Conservation (phyloP, 1,140 invertebrate genomes). For the Macrobrachium rosenbergii region DNA sequence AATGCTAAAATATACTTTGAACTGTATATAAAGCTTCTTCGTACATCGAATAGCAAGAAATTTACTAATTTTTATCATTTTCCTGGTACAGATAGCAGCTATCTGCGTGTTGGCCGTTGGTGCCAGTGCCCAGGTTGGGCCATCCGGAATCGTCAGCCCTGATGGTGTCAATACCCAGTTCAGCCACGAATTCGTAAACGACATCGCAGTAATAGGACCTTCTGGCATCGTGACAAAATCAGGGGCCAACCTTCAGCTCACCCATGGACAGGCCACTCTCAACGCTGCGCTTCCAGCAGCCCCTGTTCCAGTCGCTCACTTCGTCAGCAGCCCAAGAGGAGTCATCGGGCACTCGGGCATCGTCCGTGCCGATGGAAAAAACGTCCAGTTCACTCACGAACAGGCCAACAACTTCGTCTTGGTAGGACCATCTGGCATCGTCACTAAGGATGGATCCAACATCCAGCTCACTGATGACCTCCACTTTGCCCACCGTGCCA, state of each 20-base stretch:
- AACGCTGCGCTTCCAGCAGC: not conserved
- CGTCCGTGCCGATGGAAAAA: no score
- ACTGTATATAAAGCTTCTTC: no score
- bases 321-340: no score
- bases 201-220: not conserved
- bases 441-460: no score
- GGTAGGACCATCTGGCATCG: no score
- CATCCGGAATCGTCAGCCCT: not conserved
- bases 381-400: no score
- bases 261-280: not conserved
- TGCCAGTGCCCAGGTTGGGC: not conserved
- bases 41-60: no score
- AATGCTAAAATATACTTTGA: no score
- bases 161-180: slow-evolving; percentile 4
- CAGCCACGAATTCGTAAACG: not conserved
- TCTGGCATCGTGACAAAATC: slow-evolving; percentile 2
- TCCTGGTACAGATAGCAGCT: no score
- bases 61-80: no score
- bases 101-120: not conserved
- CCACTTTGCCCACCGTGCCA: not conserved
- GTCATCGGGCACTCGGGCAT: not conserved
- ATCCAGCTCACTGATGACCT: not conserved
- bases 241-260: not conserved
- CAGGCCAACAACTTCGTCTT: no score
- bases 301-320: not conserved